A percentile compares a stretch with the other conserved stretches of the same genome.
phyloP scores from a whole-genome alignment of 1,140 invertebrate species.

The Sycobia sp. region DNA sequence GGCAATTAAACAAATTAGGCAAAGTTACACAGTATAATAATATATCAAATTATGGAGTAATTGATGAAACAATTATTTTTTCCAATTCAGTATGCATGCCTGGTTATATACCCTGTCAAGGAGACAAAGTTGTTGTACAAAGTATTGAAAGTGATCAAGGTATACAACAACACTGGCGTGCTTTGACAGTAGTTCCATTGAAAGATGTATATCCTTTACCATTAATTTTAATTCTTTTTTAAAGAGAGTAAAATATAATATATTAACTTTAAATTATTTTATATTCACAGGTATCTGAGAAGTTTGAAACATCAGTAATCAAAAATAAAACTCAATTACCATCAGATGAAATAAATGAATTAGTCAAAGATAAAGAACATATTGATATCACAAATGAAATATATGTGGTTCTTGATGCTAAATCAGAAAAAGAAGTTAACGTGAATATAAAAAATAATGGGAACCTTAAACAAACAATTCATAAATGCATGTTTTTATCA shows the following conservation, averaged over 20 bases:
- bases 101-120: slow-evolving; percentile 62
- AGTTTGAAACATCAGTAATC: neutral
- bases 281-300: slow-evolving; percentile 4
- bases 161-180: slow-evolving; percentile 64
- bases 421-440: slow-evolving; percentile 47
- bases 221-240: too few species aligned
- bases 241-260: neutral
- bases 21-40: slow-evolving; percentile 63
- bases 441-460: slow-evolving; percentile 53
- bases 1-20: slow-evolving; percentile 61
- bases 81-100: slow-evolving; percentile 59
- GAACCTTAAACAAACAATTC: slow-evolving; percentile 37
- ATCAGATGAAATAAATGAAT: slow-evolving; percentile 31
- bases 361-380: slow-evolving; percentile 52
- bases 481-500: slow-evolving; percentile 45
- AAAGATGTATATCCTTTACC: slow-evolving; percentile 40
- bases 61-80: slow-evolving; percentile 66
- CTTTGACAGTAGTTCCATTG: slow-evolving; percentile 61
- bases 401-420: slow-evolving; percentile 50
- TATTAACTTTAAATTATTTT: slow-evolving; percentile 6
- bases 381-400: slow-evolving; percentile 55
- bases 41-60: slow-evolving; percentile 53
- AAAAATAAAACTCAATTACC: slow-evolving; percentile 5
- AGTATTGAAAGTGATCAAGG: slow-evolving; percentile 73
- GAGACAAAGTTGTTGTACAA: slow-evolving; percentile 66